Conservation (phyloP, 2,797 vertebrate genomes). For the Pseudotriccus pelzelni region DNA sequence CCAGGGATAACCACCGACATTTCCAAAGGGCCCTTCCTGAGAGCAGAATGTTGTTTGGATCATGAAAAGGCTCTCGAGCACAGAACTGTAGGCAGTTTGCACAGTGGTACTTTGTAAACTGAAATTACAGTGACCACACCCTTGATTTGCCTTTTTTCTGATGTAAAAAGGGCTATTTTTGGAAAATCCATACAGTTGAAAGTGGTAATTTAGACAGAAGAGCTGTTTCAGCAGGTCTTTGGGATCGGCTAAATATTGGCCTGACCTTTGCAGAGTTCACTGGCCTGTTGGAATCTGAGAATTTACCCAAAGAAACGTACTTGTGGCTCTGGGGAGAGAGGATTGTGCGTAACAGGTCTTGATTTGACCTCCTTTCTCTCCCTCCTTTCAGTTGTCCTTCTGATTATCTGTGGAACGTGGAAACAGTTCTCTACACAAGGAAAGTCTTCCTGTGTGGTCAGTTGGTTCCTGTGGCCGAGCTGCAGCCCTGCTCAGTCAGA, state of each 20-base stretch:
- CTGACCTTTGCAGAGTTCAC: constrained; percentile 37
- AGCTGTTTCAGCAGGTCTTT: constrained; percentile 50
- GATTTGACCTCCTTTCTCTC: not conserved
- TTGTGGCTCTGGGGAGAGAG: not conserved
- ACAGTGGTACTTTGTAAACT: not conserved
- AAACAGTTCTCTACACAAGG: not conserved
- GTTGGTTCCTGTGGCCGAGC: not conserved
- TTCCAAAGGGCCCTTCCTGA: not conserved
- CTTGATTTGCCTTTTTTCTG: not conserved
- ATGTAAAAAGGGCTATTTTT: constrained; percentile 2
- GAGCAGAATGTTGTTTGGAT: not conserved
- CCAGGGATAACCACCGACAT: not conserved
- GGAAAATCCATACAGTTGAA: not conserved
- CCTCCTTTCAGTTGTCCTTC: not conserved
- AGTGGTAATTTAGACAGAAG: constrained; percentile 30
- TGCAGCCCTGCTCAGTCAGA: not conserved
- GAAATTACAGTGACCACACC: constrained; percentile 23
- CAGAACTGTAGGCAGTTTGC: not conserved
- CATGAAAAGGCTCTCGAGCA: not conserved
- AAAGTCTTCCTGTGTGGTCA: not conserved
- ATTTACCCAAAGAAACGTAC: not conserved
- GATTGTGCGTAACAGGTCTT: not conserved
- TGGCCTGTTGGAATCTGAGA: constrained; percentile 4
- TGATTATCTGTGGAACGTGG: not conserved
- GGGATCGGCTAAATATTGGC: constrained; percentile 8